Evolutionary conservation across 2,797 vertebrate genomes (phyloP).

Genomic region (Sitta carolinensis): DNA sequence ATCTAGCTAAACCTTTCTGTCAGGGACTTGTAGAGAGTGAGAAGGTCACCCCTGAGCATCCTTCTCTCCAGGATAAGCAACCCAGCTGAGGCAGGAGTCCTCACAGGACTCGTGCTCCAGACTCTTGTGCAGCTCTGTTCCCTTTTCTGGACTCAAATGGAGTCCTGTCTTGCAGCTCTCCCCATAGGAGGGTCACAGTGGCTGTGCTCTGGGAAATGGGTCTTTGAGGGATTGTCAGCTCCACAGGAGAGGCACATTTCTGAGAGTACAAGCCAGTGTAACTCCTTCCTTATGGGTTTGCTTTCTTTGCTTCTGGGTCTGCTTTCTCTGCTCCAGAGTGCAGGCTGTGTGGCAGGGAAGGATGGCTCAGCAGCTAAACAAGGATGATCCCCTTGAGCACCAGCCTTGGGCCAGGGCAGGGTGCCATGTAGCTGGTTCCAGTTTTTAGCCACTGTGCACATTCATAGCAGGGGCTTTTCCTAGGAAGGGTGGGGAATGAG

Average conservation of each 20-base stretch:
- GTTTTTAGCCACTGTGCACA: neutral
- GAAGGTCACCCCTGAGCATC: neutral
- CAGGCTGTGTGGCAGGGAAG: neutral
- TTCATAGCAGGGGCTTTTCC: neutral
- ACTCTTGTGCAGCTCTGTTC: neutral
- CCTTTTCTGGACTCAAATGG: neutral
- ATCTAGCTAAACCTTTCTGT: neutral
- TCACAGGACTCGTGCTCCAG: neutral
- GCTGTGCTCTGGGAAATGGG: fast-evolving
- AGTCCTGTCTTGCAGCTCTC: neutral
- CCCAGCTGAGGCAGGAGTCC: neutral
- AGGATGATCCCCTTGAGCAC: neutral
- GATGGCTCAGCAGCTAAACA: neutral
- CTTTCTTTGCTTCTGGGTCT: neutral
- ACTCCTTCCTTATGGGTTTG: neutral
- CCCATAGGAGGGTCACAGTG: neutral
- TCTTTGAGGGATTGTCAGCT: neutral
- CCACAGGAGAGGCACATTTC: neutral
- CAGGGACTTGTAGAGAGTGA: fast-evolving
- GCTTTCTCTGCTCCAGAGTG: neutral
- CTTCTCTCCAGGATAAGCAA: neutral
- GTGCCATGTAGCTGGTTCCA: neutral
- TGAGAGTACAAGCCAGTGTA: neutral
- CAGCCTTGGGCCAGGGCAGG: neutral
- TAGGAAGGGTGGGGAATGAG: neutral